A percentile compares a stretch with the other conserved stretches of the same genome.
These are phyloP conservation scores for Mayetiola destructor DNA, from an alignment of 2,888 invertebrate species.

Conservation along the genomic window DNA sequence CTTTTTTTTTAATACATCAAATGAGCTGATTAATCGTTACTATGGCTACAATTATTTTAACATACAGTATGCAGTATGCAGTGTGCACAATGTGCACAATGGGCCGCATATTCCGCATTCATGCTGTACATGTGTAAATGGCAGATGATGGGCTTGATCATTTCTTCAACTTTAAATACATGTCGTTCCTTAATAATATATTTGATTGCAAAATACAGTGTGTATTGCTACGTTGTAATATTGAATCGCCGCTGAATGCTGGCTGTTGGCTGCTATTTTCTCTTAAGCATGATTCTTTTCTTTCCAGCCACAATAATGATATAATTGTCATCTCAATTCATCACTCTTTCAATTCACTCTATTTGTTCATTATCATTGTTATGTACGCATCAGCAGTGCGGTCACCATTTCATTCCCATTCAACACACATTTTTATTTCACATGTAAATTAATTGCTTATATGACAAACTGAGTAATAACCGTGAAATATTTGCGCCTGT, in stretches of 20 bases:
- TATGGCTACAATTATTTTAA: no score
- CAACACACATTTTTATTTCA: neutral
- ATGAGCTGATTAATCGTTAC: no score
- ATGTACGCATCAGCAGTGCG: neutral
- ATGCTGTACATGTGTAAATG: no score
- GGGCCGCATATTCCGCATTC: no score
- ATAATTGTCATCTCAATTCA: no score
- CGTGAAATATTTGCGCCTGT: slow-evolving; percentile 1
- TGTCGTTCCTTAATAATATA: neutral
- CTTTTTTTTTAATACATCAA: no score
- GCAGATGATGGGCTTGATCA: slow-evolving; percentile 8
- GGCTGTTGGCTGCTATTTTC: no score
- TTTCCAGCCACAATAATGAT: no score
- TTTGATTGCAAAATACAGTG: neutral
- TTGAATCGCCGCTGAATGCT: neutral
- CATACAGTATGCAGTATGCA: no score
- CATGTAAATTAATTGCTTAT: neutral
- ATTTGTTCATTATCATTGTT: neutral
- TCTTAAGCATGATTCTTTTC: neutral
- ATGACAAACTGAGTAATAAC: neutral
- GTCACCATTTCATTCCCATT: neutral
- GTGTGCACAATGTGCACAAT: no score
- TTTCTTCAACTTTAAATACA: no score
- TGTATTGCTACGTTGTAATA: neutral
- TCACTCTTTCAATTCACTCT: no score